Evolutionary conservation across 53 echinoderm and acorn worm genomes (phyloP).

Genomic region (Holothuria scabra): DNA sequence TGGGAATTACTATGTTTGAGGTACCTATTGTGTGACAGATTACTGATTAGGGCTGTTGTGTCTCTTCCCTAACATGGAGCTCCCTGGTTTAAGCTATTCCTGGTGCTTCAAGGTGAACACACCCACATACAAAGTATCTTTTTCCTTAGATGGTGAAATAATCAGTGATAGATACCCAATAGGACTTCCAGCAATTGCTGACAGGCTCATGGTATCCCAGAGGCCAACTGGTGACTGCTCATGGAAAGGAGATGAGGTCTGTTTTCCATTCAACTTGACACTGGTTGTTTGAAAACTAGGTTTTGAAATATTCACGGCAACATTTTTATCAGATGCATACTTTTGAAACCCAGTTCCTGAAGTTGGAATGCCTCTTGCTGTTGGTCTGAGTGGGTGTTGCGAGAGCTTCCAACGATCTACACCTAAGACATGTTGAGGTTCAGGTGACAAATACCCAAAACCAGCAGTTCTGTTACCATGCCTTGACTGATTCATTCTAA

Average conservation of each 20-base stretch:
- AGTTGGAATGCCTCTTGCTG: slow-evolving; percentile 2
- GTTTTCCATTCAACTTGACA: background rate
- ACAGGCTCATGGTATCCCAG: slow-evolving; percentile 38
- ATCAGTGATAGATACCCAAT: slow-evolving; percentile 17
- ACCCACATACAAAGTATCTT: slow-evolving; percentile 1
- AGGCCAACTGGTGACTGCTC: slow-evolving; percentile 33
- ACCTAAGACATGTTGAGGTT: background rate
- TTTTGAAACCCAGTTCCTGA: background rate
- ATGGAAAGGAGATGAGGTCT: slow-evolving; percentile 36
- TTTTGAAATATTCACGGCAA: background rate
- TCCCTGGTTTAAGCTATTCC: no score
- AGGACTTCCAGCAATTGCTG: slow-evolving; percentile 37
- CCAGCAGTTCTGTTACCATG: background rate
- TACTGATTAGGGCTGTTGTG: no score
- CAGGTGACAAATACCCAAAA: no score
- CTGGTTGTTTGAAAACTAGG: background rate
- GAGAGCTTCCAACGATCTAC: slow-evolving; percentile 21
- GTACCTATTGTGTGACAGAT: no score
- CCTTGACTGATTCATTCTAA: background rate
- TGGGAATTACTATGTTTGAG: no score
- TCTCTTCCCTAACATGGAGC: no score
- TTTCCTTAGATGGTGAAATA: background rate
- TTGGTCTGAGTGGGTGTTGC: background rate
- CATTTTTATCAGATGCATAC: background rate
- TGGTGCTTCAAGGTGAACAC: no score